phyloP scores from a whole-genome alignment of 2,797 vertebrate genomes.

The Pogoniulus pusillus region DNA sequence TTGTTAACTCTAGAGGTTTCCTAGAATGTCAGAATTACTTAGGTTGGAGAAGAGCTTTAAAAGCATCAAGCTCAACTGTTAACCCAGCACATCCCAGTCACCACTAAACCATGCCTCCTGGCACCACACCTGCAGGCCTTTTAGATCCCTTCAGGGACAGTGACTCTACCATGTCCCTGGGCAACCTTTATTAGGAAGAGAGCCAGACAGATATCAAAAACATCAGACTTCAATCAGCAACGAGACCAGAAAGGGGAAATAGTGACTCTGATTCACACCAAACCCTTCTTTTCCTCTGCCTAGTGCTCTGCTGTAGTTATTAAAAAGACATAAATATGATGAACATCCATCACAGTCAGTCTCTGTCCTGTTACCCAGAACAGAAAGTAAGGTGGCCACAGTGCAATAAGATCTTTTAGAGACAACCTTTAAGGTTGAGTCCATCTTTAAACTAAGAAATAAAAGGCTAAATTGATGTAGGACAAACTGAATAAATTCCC shows the following conservation, averaged over 20 bases:
- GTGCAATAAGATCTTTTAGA: rapidly evolving
- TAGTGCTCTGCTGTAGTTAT: neutral
- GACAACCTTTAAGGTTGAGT: too few species aligned
- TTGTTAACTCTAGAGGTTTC: neutral
- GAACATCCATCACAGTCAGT: neutral
- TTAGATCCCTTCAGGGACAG: neutral
- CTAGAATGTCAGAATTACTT: neutral
- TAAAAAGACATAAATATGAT: neutral
- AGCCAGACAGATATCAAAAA: neutral
- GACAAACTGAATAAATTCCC: neutral
- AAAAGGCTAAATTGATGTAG: neutral
- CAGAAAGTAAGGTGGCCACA: neutral
- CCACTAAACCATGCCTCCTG: neutral
- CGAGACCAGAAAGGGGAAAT: neutral
- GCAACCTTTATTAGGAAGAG: neutral
- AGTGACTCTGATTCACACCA: too few species aligned
- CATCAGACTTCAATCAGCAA: neutral
- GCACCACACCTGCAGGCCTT: neutral
- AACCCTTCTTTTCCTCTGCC: neutral
- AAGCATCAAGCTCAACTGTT: neutral
- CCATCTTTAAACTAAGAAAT: neutral
- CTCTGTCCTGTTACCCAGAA: neutral
- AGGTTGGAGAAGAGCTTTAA: neutral
- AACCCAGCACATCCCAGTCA: neutral
- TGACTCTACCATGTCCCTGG: neutral